A percentile compares a stretch with the other conserved stretches of the same genome.
phyloP scores from a whole-genome alignment of 1,140 invertebrate species.

The Sinella curviseta region DNA sequence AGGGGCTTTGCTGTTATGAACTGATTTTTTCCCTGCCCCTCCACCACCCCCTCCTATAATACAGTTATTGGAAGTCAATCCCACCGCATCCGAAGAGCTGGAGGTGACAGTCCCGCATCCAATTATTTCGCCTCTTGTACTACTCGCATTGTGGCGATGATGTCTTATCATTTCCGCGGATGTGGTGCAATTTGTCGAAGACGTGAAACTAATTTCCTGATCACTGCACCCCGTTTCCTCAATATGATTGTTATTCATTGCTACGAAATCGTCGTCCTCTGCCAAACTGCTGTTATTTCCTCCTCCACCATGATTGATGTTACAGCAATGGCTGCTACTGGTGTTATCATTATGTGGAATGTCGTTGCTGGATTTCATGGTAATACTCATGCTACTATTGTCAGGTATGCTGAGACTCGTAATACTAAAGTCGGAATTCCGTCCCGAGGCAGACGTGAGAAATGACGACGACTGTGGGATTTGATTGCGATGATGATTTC shows the following conservation, averaged over 20 bases:
- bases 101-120: neutral
- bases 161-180: neutral
- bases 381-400: constrained; percentile 6
- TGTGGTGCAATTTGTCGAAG: neutral
- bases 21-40: constrained; percentile 4
- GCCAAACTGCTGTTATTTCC: neutral
- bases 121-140: neutral
- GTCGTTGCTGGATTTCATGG: neutral
- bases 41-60: too few species aligned
- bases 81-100: neutral
- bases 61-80: neutral
- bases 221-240: constrained; percentile 1
- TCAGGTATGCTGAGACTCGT: constrained; percentile 7
- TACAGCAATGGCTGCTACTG: neutral
- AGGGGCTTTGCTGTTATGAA: too few species aligned
- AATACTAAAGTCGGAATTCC: constrained; percentile 19
- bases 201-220: neutral
- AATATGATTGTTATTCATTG: neutral
- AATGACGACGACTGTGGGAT: neutral
- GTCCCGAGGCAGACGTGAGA: neutral
- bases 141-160: neutral
- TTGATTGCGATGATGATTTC: neutral
- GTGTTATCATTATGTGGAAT: neutral
- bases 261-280: neutral
- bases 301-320: neutral